Evolutionary conservation across 2,113 vertebrate genomes (phyloP).

Genomic region (Neolamprologus kungweensis): DNA sequence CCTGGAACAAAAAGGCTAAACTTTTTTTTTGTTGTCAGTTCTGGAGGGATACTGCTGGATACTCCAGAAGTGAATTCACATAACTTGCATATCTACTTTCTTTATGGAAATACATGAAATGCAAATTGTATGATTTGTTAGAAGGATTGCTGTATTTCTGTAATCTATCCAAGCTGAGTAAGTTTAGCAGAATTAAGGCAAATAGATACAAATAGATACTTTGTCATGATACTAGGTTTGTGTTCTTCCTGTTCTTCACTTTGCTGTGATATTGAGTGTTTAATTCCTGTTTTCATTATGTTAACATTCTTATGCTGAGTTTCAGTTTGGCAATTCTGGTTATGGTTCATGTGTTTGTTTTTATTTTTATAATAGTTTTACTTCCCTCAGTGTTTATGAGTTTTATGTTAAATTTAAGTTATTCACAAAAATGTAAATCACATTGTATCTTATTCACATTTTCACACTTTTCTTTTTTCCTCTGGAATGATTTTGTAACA

Average conservation of each 20-base stretch:
- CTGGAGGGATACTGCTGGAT: neutral
- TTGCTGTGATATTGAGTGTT: neutral
- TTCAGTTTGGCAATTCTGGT: neutral
- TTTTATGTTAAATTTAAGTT: neutral
- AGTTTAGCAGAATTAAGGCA: neutral
- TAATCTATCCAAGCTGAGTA: neutral
- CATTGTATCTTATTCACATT: neutral
- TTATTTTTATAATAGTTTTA: neutral
- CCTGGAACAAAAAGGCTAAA: neutral
- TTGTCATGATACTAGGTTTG: rapidly evolving
- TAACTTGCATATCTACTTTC: neutral
- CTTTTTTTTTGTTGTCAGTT: rapidly evolving
- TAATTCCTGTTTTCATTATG: neutral
- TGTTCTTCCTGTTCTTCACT: neutral
- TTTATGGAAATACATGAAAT: rapidly evolving
- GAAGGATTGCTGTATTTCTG: neutral
- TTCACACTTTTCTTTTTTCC: rapidly evolving
- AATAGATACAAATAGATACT: neutral
- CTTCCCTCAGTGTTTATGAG: neutral
- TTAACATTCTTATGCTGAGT: neutral
- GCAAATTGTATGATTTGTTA: rapidly evolving
- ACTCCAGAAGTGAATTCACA: neutral
- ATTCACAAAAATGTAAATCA: neutral
- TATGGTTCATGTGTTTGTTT: neutral
- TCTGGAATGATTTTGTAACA: neutral